Base-by-base conservation (phyloP, 2,113 vertebrate genomes). In the Cyanoderma ruficeps region DNA sequence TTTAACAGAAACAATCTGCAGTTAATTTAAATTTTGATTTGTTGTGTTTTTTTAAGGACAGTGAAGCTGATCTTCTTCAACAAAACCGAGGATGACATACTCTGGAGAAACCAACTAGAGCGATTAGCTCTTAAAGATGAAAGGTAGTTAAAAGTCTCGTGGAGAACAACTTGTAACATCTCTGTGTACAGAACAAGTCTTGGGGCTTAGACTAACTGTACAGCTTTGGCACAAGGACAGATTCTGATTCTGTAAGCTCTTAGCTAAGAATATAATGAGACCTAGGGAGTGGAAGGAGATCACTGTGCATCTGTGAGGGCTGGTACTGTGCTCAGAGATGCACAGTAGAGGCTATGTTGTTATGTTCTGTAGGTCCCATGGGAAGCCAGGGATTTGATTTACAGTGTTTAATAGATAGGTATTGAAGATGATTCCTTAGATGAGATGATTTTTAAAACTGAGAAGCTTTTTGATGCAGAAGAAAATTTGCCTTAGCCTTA, bases 31-130 rank as follows among this genome's bases (percentile, higher is more conserved):
- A 22, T 6, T 35, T 50, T 55, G 52, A 19, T 35, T 33, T 24
- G 33, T 64, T 12, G 31, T 28, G 64, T 78, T 70, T 28, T 28
- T 96, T 97, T 85, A 96, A 99, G 99, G 94, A 97, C 96, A 95
- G 97, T 92, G 49, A 99, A 98, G 89, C 96, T 99, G 95, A 98
- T 99, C 77, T 99, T 99, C 94, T 99, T 99, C 93, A 99, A 99
- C 97, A 99, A 98, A 86, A 98, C 97, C 28, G 98, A 99, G 90
- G 97, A 98, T 72, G 99, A 99, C 96, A 99, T 99, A 79, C 97
- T 99, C 83, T 99, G 99, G 99, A 98, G 93, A 96, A 86, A 92
- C 47, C 97, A 99, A 0, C 94, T 99, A 92, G 98, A 99, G 28
- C 95, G 98, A 23, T 97, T 99, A 88, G 97, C 98, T 83, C 95